phyloP scores from a whole-genome alignment of 2,888 invertebrate species.

The Hypolimnas misippus region DNA sequence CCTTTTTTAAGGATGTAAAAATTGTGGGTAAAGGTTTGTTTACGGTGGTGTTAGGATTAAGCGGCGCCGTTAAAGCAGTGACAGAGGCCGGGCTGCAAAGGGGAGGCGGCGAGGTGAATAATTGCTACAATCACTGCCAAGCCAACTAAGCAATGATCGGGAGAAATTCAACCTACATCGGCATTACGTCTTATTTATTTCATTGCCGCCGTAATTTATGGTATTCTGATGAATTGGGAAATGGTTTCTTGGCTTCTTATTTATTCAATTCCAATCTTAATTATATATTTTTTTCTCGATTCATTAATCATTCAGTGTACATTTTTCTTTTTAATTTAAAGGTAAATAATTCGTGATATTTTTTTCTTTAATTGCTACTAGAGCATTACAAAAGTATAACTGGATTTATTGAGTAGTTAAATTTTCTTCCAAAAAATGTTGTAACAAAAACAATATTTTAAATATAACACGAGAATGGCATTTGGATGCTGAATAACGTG shows the following conservation, averaged over 20 bases:
- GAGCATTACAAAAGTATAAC: too few relatives aligned
- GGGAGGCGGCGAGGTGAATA: constrained; percentile 71
- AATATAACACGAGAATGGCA: too few relatives aligned
- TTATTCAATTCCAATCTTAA: constrained; percentile 11
- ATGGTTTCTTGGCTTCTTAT: constrained; percentile 24
- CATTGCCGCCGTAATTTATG: constrained; percentile 32
- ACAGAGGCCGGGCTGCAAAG: constrained; percentile 52
- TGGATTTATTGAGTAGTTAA: too few relatives aligned
- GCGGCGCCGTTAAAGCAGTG: constrained; percentile 57
- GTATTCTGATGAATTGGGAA: constrained; percentile 29
- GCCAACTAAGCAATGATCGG: constrained; percentile 64
- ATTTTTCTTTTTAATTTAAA: not conserved
- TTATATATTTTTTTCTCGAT: constrained; percentile 3
- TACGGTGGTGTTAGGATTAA: constrained; percentile 55
- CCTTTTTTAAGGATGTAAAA: constrained; percentile 9
- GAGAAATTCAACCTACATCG: constrained; percentile 50
- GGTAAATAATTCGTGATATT: too few relatives aligned
- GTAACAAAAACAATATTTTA: too few relatives aligned
- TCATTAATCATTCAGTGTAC: constrained; percentile 7
- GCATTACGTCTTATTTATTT: constrained; percentile 37
- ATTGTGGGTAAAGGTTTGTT: constrained; percentile 34
- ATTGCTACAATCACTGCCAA: constrained; percentile 73
- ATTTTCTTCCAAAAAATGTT: too few relatives aligned
- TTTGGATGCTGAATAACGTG: too few relatives aligned
- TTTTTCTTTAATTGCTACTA: too few relatives aligned